A percentile compares a stretch with the other conserved stretches of the same genome.
Conservation (phyloP, 2,888 invertebrate genomes). For the Polydrusus pterygomalis region DNA sequence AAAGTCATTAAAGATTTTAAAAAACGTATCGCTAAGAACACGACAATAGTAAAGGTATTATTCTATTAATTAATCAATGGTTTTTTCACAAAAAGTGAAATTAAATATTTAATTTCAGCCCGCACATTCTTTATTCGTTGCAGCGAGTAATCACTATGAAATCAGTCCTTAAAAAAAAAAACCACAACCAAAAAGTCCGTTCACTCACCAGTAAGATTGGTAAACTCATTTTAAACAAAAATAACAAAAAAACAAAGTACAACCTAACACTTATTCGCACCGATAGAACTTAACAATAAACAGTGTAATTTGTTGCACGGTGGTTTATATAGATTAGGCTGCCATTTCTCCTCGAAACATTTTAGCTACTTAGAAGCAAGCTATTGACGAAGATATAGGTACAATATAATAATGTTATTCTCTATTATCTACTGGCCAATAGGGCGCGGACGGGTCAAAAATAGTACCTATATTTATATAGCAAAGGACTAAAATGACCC, state of each 20-base stretch:
- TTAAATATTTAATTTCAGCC: conserved; percentile 11
- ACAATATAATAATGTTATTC: background rate
- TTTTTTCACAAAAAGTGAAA: conserved; percentile 26
- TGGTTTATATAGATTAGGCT: conserved; percentile 49
- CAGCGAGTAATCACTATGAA: conserved; percentile 39
- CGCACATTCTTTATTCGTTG: conserved; percentile 17
- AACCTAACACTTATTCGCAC: conserved; percentile 28
- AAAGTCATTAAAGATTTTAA: background rate
- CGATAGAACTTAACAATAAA: conserved; percentile 44
- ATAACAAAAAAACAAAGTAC: conserved; percentile 9
- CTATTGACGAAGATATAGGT: background rate
- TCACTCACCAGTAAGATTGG: conserved; percentile 49
- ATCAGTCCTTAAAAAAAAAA: conserved; percentile 33
- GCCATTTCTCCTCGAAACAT: conserved; percentile 49
- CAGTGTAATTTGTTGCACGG: conserved; percentile 35
- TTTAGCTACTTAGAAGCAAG: conserved; percentile 5
- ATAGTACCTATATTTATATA: too few species aligned
- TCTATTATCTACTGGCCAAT: background rate
- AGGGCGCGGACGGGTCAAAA: too few species aligned
- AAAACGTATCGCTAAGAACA: background rate
- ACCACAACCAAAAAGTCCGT: conserved; percentile 29
- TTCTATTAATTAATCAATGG: background rate
- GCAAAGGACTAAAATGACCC: too few species aligned
- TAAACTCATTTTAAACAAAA: conserved; percentile 48
- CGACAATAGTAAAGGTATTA: background rate